Evolutionary conservation across 2,797 vertebrate species (phyloP).

Genomic region (Myiotriccus ornatus): DNA sequence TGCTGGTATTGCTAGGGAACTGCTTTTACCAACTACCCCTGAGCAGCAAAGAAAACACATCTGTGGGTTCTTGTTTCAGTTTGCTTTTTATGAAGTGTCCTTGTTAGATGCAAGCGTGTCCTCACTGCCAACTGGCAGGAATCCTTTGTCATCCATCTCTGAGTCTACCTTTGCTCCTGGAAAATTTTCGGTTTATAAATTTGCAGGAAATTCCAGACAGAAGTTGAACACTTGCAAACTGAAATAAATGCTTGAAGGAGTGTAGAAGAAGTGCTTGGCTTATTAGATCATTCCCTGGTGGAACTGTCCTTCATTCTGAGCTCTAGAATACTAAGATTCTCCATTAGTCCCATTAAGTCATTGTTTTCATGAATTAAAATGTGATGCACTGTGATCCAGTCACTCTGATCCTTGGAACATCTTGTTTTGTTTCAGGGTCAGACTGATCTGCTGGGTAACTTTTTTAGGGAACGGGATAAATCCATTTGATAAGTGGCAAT

Average conservation of each 20-base stretch:
- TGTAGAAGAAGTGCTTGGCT: background rate
- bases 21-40: background rate
- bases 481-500: background rate
- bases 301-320: background rate
- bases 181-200: background rate
- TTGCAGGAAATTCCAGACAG: background rate
- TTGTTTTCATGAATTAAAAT: background rate
- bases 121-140: background rate
- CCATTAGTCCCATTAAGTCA: background rate
- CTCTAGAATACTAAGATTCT: background rate
- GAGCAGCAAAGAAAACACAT: background rate
- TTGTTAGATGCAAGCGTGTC: background rate
- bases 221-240: background rate
- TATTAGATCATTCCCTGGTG: background rate
- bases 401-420: background rate
- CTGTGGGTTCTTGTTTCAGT: background rate
- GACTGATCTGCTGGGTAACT: background rate
- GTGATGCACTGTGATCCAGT: background rate
- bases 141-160: background rate
- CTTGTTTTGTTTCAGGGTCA: background rate
- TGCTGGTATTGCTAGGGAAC: background rate
- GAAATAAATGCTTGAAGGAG: background rate
- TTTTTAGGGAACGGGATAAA: background rate
- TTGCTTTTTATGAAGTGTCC: background rate
- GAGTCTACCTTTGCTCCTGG: background rate